phyloP scores from a whole-genome alignment of 1,140 invertebrate genomes.

The Rhysida immarginata region DNA sequence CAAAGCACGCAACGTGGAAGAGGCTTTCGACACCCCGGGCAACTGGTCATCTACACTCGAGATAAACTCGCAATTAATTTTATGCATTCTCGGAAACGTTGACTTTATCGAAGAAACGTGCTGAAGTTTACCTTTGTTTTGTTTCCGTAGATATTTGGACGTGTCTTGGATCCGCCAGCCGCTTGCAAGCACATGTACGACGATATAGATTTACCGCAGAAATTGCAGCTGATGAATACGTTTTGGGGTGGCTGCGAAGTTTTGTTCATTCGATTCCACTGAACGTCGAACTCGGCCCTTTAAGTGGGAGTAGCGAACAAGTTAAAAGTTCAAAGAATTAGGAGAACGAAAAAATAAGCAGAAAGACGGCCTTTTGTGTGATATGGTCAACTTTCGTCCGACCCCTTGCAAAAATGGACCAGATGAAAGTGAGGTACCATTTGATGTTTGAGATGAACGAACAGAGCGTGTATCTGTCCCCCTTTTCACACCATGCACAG shows the following conservation, averaged over 20 bases:
- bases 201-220: constrained; percentile 83
- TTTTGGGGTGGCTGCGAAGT: constrained; percentile 50
- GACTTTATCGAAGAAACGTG: too few relatives aligned
- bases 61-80: too few relatives aligned
- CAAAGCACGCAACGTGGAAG: constrained; percentile 84
- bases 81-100: too few relatives aligned
- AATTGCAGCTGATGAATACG: constrained; percentile 80
- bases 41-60: constrained; percentile 56
- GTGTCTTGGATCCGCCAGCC: constrained; percentile 19
- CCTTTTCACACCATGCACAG: too few relatives aligned
- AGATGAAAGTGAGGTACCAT: too few relatives aligned
- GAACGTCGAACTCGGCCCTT: constrained; percentile 58
- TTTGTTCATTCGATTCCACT: constrained; percentile 42
- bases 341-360: too few relatives aligned
- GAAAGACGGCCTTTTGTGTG: too few relatives aligned
- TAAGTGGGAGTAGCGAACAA: constrained; percentile 9
- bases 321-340: too few relatives aligned
- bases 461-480: too few relatives aligned
- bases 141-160: constrained; percentile 42
- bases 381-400: too few relatives aligned
- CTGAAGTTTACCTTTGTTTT: constrained; percentile 42
- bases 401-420: too few relatives aligned
- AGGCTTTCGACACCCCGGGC: constrained; percentile 84
- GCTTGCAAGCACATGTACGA: constrained; percentile 40
- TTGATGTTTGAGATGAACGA: too few relatives aligned